These are phyloP conservation scores for Herpailurus yagouaroundi DNA, from an alignment of 2,113 vertebrate genomes.

Conservation along the genomic window DNA sequence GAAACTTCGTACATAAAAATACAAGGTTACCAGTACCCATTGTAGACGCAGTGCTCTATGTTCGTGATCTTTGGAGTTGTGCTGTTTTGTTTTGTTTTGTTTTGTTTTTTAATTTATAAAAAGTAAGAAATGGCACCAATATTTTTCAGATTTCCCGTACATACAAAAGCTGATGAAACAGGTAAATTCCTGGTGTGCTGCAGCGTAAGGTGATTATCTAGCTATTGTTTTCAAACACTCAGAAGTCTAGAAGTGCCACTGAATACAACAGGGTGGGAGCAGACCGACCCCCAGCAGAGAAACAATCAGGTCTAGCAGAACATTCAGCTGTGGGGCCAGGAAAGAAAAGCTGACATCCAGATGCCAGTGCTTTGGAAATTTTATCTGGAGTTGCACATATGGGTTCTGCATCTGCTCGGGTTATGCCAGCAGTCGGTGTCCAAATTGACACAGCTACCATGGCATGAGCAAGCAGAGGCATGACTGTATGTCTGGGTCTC, in stretches of 20 bases:
- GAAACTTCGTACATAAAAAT: slow-evolving; percentile 24
- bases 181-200: slow-evolving; percentile 49
- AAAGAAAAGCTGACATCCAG: slow-evolving; percentile 82
- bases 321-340: slow-evolving; percentile 70
- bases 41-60: neutral
- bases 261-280: slow-evolving; percentile 54
- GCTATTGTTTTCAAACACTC: slow-evolving; percentile 55
- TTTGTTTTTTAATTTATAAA: slow-evolving; percentile 47
- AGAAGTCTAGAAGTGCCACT: slow-evolving; percentile 37
- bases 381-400: slow-evolving; percentile 80
- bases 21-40: neutral
- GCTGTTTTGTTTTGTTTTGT: neutral
- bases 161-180: slow-evolving; percentile 58
- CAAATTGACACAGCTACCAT: slow-evolving; percentile 75
- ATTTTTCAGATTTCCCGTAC: slow-evolving; percentile 41
- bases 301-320: slow-evolving; percentile 74
- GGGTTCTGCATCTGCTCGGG: slow-evolving; percentile 83
- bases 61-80: slow-evolving; percentile 38
- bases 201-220: slow-evolving; percentile 47
- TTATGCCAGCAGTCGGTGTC: slow-evolving; percentile 78
- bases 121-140: slow-evolving; percentile 65
- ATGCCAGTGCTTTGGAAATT: slow-evolving; percentile 75
- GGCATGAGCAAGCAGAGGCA: slow-evolving; percentile 41
- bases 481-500: neutral
- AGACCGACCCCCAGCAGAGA: slow-evolving; percentile 71